These are phyloP conservation scores for Eueremaeus valkanovi DNA, from an alignment of 2,888 invertebrate species.

Conservation along the genomic window DNA sequence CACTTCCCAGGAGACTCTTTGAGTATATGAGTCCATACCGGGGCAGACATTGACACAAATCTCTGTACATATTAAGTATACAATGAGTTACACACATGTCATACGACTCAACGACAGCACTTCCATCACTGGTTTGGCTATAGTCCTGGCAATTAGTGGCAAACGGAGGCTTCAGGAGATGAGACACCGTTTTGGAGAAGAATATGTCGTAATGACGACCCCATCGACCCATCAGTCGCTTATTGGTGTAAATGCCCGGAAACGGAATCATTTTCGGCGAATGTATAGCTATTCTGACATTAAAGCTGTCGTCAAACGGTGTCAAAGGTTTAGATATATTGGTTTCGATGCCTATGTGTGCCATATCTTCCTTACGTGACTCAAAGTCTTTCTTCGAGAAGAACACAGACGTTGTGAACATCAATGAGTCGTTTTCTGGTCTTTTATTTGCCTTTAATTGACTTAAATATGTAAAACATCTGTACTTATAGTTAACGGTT, in stretches of 20 bases:
- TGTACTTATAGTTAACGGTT: conserved; percentile 33
- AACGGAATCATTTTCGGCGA: conserved; percentile 27
- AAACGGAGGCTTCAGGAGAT: conserved; percentile 36
- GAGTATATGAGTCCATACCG: conserved; percentile 30
- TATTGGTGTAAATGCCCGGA: conserved; percentile 33
- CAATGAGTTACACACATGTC: conserved; percentile 37
- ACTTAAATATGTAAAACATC: conserved; percentile 36
- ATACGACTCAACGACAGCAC: background rate
- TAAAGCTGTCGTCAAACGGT: conserved; percentile 33
- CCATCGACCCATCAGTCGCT: conserved; percentile 30
- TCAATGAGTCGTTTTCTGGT: background rate
- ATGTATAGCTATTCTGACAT: conserved; percentile 24
- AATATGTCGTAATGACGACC: conserved; percentile 36
- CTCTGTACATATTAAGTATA: conserved; percentile 26
- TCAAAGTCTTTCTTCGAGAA: conserved; percentile 12
- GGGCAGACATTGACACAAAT: conserved; percentile 37
- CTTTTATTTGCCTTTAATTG: conserved; percentile 22
- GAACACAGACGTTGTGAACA: conserved; percentile 31
- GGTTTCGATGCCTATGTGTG: conserved; percentile 12
- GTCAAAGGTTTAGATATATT: background rate
- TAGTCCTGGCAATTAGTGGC: conserved; percentile 33
- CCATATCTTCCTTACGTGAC: conserved; percentile 31
- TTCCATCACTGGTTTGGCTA: conserved; percentile 14
- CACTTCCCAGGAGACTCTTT: background rate
- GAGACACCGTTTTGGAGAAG: conserved; percentile 33